Conservation (phyloP, 2,797 vertebrate species). For the Molossus molossus region DNA sequence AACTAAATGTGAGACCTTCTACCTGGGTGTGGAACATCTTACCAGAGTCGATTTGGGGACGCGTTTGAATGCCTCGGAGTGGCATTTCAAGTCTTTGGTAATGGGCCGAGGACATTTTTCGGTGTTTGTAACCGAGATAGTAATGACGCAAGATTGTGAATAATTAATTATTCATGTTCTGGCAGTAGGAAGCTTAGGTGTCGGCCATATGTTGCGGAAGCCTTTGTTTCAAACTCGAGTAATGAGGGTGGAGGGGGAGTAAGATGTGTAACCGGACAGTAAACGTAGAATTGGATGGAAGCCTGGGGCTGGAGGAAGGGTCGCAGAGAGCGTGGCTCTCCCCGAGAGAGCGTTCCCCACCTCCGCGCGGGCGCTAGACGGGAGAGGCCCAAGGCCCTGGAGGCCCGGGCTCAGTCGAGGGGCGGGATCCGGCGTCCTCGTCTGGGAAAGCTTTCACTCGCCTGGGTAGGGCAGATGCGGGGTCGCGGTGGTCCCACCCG, state of each 20-base stretch:
- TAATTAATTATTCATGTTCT: constrained; percentile 85
- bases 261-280: neutral
- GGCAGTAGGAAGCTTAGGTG: constrained; percentile 79
- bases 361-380: accelerated
- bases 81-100: constrained; percentile 65
- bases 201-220: constrained; percentile 75
- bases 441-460: neutral
- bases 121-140: constrained; percentile 73
- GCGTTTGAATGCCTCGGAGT: neutral
- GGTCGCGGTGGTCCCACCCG: neutral
- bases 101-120: neutral
- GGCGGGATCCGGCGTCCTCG: neutral
- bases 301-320: neutral
- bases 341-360: neutral
- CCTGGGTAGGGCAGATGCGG: accelerated
- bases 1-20: neutral
- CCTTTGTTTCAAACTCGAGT: constrained; percentile 81
- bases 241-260: neutral
- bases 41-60: neutral
- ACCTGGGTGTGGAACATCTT: neutral
- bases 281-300: neutral
- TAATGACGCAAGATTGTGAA: constrained; percentile 83
- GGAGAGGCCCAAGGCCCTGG: neutral
- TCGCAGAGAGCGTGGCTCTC: neutral
- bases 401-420: neutral